Conservation (phyloP, 2,888 invertebrate species). For the Lasioglossum villosulum region DNA sequence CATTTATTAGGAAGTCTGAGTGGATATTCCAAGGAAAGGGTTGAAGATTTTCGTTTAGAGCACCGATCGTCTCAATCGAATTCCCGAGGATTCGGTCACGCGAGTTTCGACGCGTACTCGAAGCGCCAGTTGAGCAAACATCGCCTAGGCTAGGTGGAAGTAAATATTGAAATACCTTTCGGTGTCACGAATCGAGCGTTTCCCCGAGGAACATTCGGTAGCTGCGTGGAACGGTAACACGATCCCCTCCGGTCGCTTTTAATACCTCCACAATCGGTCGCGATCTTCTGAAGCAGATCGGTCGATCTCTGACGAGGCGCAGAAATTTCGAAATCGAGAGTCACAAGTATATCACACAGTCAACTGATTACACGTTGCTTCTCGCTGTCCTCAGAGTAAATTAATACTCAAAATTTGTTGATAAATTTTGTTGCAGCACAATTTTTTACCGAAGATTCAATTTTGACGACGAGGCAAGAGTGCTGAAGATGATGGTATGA, state of each 20-base stretch:
- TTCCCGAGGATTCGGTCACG: background rate
- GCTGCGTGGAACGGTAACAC: conserved; percentile 25
- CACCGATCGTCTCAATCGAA: background rate
- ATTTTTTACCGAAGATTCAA: background rate
- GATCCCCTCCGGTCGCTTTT: conserved; percentile 28
- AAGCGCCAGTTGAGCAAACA: conserved; percentile 21
- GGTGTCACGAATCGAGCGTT: conserved; percentile 34
- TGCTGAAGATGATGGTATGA: background rate
- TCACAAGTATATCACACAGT: background rate
- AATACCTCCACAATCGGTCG: conserved; percentile 5
- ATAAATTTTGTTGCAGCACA: background rate
- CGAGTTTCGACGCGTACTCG: conserved; percentile 8
- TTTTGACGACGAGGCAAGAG: background rate
- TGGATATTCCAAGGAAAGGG: background rate
- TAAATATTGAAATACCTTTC: conserved; percentile 58
- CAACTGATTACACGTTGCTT: background rate
- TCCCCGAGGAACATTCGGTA: conserved; percentile 26
- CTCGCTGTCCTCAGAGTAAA: conserved; percentile 11
- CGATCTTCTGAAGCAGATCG: conserved; percentile 1
- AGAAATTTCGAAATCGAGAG: background rate
- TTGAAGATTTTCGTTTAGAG: background rate
- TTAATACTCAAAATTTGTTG: background rate
- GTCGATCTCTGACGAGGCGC: background rate
- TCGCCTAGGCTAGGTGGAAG: background rate
- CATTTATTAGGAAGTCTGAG: no score